Evolutionary conservation across 2,113 vertebrate genomes (phyloP).

Genomic region (Alectura lathami): DNA sequence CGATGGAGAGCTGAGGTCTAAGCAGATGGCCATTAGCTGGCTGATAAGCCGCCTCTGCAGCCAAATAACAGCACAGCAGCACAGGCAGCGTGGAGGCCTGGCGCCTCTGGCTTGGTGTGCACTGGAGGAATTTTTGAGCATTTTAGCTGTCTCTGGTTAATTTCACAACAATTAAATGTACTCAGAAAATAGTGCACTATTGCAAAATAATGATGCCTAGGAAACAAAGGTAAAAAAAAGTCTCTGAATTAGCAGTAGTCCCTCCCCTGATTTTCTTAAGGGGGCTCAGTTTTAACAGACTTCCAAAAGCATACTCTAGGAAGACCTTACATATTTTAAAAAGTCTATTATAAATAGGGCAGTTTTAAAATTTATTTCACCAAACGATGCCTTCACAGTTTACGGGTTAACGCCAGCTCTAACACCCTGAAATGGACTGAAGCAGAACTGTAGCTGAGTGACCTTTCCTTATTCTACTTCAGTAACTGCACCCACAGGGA

Average conservation of each 20-base stretch:
- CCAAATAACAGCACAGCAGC: neutral
- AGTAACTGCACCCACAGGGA: neutral
- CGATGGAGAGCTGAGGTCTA: neutral
- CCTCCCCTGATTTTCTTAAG: neutral
- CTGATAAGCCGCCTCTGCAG: neutral
- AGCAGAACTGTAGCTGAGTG: neutral
- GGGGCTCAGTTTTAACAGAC: neutral
- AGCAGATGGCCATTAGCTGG: constrained; percentile 25
- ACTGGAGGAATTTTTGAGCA: neutral
- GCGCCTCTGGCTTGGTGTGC: neutral
- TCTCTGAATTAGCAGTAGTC: neutral
- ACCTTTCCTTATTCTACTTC: constrained; percentile 18
- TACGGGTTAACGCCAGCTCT: constrained; percentile 42
- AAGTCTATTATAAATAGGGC: constrained; percentile 9
- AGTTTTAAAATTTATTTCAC: constrained; percentile 50
- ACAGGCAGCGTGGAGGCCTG: neutral
- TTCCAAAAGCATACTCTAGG: neutral
- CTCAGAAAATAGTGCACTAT: neutral
- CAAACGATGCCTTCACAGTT: constrained; percentile 23
- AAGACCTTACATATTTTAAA: constrained; percentile 1
- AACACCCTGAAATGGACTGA: constrained; percentile 44
- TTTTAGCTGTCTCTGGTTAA: neutral
- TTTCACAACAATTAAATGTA: neutral
- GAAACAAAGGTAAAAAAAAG: neutral
- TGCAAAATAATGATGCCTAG: neutral